Conservation (phyloP, 1,140 invertebrate species). For the Papilio aristodemus region DNA sequence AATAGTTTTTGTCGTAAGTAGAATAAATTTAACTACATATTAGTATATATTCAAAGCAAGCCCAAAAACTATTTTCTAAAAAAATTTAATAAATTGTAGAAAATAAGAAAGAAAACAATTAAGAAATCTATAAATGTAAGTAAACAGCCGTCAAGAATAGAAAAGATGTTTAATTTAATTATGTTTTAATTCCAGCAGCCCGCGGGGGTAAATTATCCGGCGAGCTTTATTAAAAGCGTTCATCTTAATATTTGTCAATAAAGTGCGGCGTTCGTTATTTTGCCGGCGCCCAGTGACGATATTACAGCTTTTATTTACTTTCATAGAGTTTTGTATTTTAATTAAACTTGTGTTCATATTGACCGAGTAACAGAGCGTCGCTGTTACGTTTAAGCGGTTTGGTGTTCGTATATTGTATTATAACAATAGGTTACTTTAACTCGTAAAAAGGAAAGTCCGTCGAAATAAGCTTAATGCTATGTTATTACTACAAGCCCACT, state of each 20-base stretch:
- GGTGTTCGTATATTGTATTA: too few species aligned
- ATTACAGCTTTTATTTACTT: constrained; percentile 6
- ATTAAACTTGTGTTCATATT: background rate
- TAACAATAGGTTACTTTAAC: too few species aligned
- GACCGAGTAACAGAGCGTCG: too few species aligned
- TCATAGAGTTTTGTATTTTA: constrained; percentile 1
- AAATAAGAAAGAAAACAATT: background rate
- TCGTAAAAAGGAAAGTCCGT: too few species aligned
- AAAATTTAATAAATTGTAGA: background rate
- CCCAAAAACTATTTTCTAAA: background rate
- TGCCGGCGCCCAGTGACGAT: background rate
- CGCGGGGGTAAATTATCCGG: constrained; percentile 27
- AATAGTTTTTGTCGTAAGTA: background rate
- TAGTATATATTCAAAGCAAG: background rate
- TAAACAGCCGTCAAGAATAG: background rate
- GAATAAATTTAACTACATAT: background rate
- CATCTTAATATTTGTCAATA: constrained; percentile 43
- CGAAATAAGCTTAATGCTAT: too few species aligned
- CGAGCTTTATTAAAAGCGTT: constrained; percentile 43
- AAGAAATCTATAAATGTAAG: background rate
- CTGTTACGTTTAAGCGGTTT: too few species aligned
- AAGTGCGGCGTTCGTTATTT: constrained; percentile 37
- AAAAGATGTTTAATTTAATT: constrained; percentile 12
- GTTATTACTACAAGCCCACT: too few species aligned
- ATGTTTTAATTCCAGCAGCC: constrained; percentile 5